A percentile compares a stretch with the other conserved stretches of the same genome.
Evolutionary conservation across 2,113 vertebrate genomes (phyloP).

Genomic region (Ceratotherium simum): DNA sequence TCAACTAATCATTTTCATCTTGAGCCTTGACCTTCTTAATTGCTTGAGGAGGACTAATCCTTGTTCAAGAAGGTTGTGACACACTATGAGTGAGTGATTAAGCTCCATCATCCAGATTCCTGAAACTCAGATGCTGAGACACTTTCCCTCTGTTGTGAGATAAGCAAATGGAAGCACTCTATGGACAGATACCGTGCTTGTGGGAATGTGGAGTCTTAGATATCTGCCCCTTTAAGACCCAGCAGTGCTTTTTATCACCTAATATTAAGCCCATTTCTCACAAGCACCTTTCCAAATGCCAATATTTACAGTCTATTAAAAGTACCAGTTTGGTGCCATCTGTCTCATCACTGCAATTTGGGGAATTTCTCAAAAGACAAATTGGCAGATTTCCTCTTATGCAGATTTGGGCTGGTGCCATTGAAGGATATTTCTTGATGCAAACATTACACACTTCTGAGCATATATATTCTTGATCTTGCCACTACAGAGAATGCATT

Average conservation of each 20-base stretch:
- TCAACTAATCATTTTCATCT: background rate
- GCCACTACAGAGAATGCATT: background rate
- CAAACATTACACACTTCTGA: background rate
- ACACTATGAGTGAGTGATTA: background rate
- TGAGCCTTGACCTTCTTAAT: background rate
- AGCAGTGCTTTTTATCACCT: background rate
- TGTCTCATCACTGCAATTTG: background rate
- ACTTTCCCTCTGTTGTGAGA: background rate
- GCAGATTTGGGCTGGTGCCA: background rate
- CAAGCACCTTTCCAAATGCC: background rate
- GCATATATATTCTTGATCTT: background rate
- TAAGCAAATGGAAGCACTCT: background rate
- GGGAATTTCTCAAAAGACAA: conserved; percentile 46
- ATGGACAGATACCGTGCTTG: background rate
- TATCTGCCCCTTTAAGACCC: background rate
- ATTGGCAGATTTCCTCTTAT: background rate
- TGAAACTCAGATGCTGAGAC: background rate
- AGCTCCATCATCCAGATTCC: background rate
- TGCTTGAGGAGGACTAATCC: background rate
- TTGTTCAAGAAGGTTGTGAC: background rate
- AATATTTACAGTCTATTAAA: background rate
- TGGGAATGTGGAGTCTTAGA: background rate
- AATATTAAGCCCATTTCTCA: background rate
- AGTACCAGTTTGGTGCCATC: background rate
- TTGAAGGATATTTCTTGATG: conserved; percentile 10